Evolutionary conservation across 1,140 invertebrate species (phyloP), one percentile per base, ranked within the genome.

Genomic region (Danaus melanippus): DNA sequence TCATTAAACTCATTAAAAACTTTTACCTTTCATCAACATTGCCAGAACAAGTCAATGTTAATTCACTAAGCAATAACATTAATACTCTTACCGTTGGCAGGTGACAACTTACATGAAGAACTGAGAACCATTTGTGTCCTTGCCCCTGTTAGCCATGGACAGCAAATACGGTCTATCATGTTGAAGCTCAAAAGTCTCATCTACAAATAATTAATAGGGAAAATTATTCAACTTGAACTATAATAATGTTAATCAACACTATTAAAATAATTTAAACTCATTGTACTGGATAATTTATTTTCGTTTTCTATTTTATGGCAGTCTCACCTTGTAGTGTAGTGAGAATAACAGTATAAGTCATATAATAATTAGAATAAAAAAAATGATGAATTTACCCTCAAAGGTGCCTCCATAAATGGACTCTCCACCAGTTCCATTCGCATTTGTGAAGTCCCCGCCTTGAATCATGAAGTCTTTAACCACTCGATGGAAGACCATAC

Each of bases 41-140:
- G 42, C 11, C 9, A 43, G 42, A 43, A 1, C 15, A 15, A 15
- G 1, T 32, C 6, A 32, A 32, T 32, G 21, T 32, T 8, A 32
- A 32, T 32, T 32, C 21, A 32, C 21, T 44, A 44, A 44, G 3
- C 12, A 12, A 44, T n/a, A 44, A n/a, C 42, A n/a, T 44, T 44
- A 44, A 44, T n/a, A 45, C 52, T 43, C 60, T 58, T 58, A 58
- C 56, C 60, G n/a, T 62, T 46, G 9, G 10, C 15, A 47, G 21
- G 8, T 50, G 52, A 50, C 52, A 69, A 93, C 91, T 93, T 91
- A 85, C 92, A 99, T 97, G 88, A 99, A 99, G 88, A 99, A 99
- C 79, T 99, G 98, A 48, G 97, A 98, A 15, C 98, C 97, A 88
- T 99, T 99, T 10, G 98, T 98, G 75, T 99, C 94, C 80, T 95